A percentile compares a stretch with the other conserved stretches of the same genome.
Conservation (phyloP, 2,113 vertebrate genomes). For the Barnardius zonarius region DNA sequence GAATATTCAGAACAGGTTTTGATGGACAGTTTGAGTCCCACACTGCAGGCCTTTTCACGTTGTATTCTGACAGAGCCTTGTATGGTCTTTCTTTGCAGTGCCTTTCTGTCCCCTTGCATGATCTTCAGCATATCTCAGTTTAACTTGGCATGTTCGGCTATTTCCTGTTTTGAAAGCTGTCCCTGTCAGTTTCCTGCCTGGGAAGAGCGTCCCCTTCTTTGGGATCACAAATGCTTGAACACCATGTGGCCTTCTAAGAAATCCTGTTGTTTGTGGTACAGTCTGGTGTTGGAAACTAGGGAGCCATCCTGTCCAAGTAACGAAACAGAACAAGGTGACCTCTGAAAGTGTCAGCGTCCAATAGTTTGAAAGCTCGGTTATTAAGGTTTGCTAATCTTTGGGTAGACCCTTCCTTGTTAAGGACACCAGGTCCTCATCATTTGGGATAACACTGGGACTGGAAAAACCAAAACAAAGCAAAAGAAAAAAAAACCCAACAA, state of each 20-base stretch:
- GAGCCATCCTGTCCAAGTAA: background rate
- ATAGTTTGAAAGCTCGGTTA: background rate
- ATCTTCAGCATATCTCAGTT: background rate
- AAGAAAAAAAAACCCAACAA: no score
- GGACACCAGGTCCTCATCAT: background rate
- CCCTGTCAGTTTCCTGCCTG: background rate
- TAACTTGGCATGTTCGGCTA: background rate
- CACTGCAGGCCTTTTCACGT: background rate
- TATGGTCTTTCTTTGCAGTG: background rate
- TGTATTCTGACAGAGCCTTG: background rate
- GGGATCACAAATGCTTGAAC: background rate
- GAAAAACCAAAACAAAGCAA: background rate
- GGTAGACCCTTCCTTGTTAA: background rate
- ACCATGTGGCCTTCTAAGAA: background rate
- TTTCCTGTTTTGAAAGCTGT: constrained; percentile 49
- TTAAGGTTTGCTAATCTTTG: background rate
- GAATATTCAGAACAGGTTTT: background rate
- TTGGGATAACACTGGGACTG: background rate
- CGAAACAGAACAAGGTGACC: background rate
- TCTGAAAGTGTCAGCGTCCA: rapidly evolving
- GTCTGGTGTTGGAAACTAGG: background rate
- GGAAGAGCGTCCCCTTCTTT: background rate
- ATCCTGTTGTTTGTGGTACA: background rate
- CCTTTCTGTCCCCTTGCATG: background rate
- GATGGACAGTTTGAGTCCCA: background rate